Conservation (phyloP, 2,888 invertebrate genomes). For the Melangyna quadrimaculata region DNA sequence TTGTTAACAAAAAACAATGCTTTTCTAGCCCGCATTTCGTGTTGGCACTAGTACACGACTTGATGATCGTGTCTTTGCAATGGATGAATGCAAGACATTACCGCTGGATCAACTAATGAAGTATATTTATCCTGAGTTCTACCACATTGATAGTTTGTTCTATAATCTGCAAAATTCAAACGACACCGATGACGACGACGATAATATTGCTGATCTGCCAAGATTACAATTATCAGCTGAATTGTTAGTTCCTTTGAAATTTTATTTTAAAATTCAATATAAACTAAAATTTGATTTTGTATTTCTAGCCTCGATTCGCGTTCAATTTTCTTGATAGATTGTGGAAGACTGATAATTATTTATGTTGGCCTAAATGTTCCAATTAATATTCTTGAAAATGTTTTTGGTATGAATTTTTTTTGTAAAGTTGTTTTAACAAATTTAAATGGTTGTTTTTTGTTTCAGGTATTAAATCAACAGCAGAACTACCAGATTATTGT, state of each 20-base stretch:
- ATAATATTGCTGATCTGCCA: constrained; percentile 85
- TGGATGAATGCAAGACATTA: constrained; percentile 95
- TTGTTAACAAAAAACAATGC: neutral
- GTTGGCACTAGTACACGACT: constrained; percentile 92
- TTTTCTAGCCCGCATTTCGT: constrained; percentile 90
- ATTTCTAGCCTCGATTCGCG: constrained; percentile 86
- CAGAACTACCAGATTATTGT: constrained; percentile 89
- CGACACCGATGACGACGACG: constrained; percentile 78
- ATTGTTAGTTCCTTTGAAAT: constrained; percentile 81
- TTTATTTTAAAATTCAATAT: neutral
- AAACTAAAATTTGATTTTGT: neutral
- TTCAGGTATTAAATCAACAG: constrained; percentile 86
- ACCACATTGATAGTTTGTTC: constrained; percentile 90
- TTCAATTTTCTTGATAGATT: constrained; percentile 96
- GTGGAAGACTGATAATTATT: constrained; percentile 90
- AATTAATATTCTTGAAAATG: constrained; percentile 87
- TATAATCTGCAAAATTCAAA: constrained; percentile 80
- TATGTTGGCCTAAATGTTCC: constrained; percentile 92
- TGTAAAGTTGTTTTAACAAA: neutral
- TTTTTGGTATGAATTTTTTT: constrained; percentile 82
- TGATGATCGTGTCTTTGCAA: constrained; percentile 95
- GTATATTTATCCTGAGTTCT: constrained; percentile 94
- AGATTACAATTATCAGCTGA: constrained; percentile 92
- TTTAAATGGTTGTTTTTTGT: neutral
- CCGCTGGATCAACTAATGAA: constrained; percentile 92